phyloP scores from a whole-genome alignment of 2,113 vertebrate species.

The Podarcis raffonei region DNA sequence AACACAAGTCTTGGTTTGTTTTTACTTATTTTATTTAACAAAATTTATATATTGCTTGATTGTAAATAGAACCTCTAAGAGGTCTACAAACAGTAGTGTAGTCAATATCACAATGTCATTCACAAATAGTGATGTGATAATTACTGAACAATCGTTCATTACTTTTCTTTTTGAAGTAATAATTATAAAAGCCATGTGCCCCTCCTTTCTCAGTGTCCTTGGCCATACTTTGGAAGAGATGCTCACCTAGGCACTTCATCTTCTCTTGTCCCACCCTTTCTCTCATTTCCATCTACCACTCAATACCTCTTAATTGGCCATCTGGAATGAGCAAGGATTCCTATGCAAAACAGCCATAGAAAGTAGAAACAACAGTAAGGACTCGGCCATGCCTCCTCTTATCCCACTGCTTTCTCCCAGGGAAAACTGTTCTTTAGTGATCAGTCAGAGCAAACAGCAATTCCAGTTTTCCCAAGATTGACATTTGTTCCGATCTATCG shows the following conservation, averaged over 20 bases:
- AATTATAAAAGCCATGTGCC: background rate
- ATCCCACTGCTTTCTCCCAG: no score
- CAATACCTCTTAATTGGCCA: background rate
- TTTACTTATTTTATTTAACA: no score
- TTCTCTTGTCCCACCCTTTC: background rate
- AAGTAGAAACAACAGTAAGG: no score
- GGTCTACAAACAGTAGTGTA: background rate
- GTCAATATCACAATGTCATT: background rate
- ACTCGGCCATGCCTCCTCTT: no score
- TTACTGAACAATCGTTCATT: background rate
- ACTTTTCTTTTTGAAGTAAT: background rate
- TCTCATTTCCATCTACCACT: background rate
- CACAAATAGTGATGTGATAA: background rate
- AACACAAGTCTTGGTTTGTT: background rate
- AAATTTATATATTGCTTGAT: no score
- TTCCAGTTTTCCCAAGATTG: no score
- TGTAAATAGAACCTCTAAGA: no score
- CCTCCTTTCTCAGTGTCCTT: background rate
- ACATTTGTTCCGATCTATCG: no score
- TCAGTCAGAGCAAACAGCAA: no score
- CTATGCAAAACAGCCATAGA: no score
- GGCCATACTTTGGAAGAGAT: background rate
- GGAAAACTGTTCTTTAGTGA: no score
- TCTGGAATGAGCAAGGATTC: background rate
- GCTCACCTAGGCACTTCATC: background rate